Conservation (phyloP, 2,888 invertebrate species). For the Lasioglossum vierecki region DNA sequence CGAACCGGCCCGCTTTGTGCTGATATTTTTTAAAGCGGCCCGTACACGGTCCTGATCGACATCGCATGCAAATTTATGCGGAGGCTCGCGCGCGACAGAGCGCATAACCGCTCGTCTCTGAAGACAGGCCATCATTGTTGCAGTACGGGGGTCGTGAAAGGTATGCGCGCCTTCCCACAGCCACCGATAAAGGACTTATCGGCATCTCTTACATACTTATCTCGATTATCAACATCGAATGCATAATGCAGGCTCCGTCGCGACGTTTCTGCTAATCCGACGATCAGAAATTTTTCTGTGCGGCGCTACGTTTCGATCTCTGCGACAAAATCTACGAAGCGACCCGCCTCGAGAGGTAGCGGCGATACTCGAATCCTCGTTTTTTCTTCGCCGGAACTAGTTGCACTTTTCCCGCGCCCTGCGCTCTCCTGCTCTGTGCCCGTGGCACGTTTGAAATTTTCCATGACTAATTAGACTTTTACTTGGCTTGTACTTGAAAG, state of each 20-base stretch:
- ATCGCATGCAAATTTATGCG: slow-evolving; percentile 66
- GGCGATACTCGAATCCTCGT: not conserved
- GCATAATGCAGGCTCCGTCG: not conserved
- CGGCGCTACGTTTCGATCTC: not conserved
- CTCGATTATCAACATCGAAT: slow-evolving; percentile 1
- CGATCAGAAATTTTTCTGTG: not conserved
- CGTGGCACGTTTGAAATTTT: slow-evolving; percentile 25
- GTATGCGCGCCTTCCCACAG: slow-evolving; percentile 19
- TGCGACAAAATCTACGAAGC: not conserved
- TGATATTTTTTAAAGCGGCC: slow-evolving; percentile 43
- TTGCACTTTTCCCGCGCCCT: not conserved
- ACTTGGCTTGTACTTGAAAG: slow-evolving; percentile 17
- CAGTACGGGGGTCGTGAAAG: not conserved
- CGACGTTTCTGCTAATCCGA: not conserved
- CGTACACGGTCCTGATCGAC: slow-evolving; percentile 48
- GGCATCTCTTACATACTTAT: not conserved
- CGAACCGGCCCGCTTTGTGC: slow-evolving; percentile 50
- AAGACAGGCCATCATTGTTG: slow-evolving; percentile 63
- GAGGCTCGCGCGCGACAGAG: slow-evolving; percentile 37
- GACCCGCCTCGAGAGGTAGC: not conserved
- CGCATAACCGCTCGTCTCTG: slow-evolving; percentile 27
- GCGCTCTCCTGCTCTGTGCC: not conserved
- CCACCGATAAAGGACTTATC: slow-evolving; percentile 11
- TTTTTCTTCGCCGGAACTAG: not conserved
- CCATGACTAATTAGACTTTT: slow-evolving; percentile 36